These are phyloP conservation scores for Caenorhabditis zanzibari DNA, from an alignment of 2,888 invertebrate genomes.

Conservation along the genomic window DNA sequence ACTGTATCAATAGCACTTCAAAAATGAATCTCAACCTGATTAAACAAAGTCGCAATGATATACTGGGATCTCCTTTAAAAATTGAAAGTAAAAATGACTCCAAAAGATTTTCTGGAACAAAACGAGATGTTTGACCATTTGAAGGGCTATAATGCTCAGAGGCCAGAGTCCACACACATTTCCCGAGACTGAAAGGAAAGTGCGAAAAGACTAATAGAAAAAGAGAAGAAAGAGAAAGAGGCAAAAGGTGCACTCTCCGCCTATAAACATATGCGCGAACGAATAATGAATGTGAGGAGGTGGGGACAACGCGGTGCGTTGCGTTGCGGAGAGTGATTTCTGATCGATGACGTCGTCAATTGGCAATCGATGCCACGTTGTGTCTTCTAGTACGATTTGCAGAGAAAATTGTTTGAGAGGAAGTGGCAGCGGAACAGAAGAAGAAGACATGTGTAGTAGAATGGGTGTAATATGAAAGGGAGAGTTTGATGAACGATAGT, in stretches of 20 bases:
- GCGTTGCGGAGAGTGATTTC: constrained; percentile 52
- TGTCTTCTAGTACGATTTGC: constrained; percentile 23
- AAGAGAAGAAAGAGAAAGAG: constrained; percentile 6
- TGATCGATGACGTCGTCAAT: constrained; percentile 50
- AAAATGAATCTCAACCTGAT: too few species aligned
- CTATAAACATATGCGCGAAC: constrained; percentile 37
- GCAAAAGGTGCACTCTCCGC: constrained; percentile 37
- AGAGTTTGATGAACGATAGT: constrained; percentile 31
- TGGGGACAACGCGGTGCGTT: constrained; percentile 40
- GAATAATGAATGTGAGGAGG: constrained; percentile 40
- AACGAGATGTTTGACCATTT: constrained; percentile 4
- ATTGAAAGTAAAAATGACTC: neutral
- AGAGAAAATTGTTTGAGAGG: constrained; percentile 29
- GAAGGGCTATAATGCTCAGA: neutral
- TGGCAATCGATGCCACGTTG: constrained; percentile 17
- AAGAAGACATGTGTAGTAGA: constrained; percentile 13
- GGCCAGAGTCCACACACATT: neutral
- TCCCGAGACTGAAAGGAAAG: constrained; percentile 5
- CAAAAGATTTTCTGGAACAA: neutral
- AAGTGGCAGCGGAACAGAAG: constrained; percentile 27
- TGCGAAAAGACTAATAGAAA: constrained; percentile 1
- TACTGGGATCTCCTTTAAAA: too few species aligned
- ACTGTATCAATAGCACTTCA: too few species aligned
- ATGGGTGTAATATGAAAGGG: constrained; percentile 51
- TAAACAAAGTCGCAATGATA: too few species aligned